Conservation (phyloP, 1,140 invertebrate species). For the Hypsibius dujardini region DNA sequence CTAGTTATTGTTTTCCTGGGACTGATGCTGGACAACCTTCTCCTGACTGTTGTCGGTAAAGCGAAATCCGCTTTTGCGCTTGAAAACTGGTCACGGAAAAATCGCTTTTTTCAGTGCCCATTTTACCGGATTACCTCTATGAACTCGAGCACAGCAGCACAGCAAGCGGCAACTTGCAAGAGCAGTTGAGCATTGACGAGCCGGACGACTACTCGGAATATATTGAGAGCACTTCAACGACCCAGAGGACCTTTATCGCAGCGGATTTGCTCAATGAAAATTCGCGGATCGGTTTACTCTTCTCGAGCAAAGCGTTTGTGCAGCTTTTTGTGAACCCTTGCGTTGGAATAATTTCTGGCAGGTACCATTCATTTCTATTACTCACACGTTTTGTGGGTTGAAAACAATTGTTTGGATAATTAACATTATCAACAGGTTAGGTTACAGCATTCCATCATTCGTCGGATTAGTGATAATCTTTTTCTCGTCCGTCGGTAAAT, state of each 20-base stretch:
- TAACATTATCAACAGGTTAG: constrained; percentile 35
- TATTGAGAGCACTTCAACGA: too few species aligned
- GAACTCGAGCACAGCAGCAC: constrained; percentile 34
- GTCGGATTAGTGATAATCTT: constrained; percentile 61
- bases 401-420: constrained; percentile 15
- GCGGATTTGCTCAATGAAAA: constrained; percentile 42
- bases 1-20: constrained; percentile 28
- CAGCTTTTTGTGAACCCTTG: constrained; percentile 66
- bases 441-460: constrained; percentile 62
- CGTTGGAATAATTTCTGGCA: constrained; percentile 50
- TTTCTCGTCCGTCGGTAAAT: constrained; percentile 54
- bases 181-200: too few species aligned
- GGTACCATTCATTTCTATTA: constrained; percentile 25
- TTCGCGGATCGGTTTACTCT: constrained; percentile 53
- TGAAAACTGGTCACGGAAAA: background rate
- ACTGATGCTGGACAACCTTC: constrained; percentile 53
- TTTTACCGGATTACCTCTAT: constrained; percentile 61
- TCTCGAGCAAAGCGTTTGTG: constrained; percentile 67
- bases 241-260: background rate
- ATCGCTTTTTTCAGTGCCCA: constrained; percentile 48
- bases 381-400: constrained; percentile 3
- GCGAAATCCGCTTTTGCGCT: constrained; percentile 11
- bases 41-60: constrained; percentile 59
- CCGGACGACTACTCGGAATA: too few species aligned
- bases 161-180: background rate